These are phyloP conservation scores for Dicrurus megarhynchus DNA, from an alignment of 2,113 vertebrate genomes.

Conservation along the genomic window DNA sequence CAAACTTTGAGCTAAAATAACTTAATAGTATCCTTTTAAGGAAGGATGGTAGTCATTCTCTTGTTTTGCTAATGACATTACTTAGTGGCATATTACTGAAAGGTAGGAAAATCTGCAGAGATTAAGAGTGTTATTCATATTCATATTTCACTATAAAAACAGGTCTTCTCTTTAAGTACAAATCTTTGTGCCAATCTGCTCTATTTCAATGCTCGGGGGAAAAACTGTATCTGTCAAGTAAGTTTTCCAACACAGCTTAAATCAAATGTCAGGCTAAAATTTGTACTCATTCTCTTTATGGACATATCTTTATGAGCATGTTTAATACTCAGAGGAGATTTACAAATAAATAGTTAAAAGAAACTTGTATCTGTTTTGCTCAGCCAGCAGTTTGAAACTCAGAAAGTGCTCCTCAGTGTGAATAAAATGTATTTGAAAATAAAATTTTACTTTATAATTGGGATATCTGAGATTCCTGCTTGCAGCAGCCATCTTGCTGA, in stretches of 20 bases:
- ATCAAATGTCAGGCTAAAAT: slow-evolving; percentile 13
- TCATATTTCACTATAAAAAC: background rate
- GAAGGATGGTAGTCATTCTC: background rate
- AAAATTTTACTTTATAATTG: slow-evolving; percentile 31
- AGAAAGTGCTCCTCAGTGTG: background rate
- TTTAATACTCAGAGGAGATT: slow-evolving; percentile 41
- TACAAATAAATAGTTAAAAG: slow-evolving; percentile 33
- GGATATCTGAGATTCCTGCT: background rate
- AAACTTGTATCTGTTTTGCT: slow-evolving; percentile 4
- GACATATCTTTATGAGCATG: background rate
- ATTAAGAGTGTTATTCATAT: background rate
- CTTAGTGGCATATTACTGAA: background rate
- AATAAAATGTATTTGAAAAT: slow-evolving; percentile 13
- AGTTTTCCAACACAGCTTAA: background rate
- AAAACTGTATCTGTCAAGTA: background rate
- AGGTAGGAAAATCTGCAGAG: background rate
- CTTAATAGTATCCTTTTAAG: background rate
- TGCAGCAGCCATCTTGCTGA: background rate
- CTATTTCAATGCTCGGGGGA: background rate
- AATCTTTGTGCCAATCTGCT: background rate
- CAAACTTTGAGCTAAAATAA: background rate
- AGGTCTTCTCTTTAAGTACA: background rate
- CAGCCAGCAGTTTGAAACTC: slow-evolving; percentile 14
- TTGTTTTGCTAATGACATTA: slow-evolving; percentile 29
- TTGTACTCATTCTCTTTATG: slow-evolving; percentile 6